Evolutionary conservation across 2,888 invertebrate genomes (phyloP).

Genomic region (Eupeodes luniger): DNA sequence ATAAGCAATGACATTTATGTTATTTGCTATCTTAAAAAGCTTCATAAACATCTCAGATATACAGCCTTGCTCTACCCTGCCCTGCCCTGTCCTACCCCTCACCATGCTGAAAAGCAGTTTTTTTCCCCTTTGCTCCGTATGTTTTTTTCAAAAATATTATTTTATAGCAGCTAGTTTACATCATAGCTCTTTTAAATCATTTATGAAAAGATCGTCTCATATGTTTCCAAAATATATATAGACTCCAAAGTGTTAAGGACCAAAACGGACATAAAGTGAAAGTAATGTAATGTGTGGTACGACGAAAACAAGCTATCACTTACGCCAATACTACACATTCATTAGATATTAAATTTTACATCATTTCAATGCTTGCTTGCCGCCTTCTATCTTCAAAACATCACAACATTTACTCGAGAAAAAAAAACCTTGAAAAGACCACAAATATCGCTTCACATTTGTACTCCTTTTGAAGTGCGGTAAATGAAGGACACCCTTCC

Average conservation of each 20-base stretch:
- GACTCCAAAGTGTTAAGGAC: neutral
- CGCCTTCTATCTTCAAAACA: slow-evolving; percentile 4
- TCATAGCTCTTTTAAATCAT: no score
- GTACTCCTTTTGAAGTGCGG: slow-evolving; percentile 22
- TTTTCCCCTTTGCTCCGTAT: no score
- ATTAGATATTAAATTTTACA: slow-evolving; percentile 55
- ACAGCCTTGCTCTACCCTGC: no score
- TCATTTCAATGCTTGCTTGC: neutral
- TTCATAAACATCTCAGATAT: no score
- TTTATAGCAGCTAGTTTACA: no score
- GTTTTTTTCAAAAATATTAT: no score
- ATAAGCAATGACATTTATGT: no score
- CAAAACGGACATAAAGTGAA: slow-evolving; percentile 23
- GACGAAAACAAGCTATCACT: slow-evolving; percentile 67
- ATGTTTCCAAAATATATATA: no score
- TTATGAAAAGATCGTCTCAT: no score
- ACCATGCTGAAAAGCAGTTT: no score
- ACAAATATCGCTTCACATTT: slow-evolving; percentile 45
- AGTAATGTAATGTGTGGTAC: slow-evolving; percentile 25
- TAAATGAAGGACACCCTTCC: slow-evolving; percentile 71
- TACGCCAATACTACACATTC: slow-evolving; percentile 60
- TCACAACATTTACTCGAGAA: slow-evolving; percentile 19
- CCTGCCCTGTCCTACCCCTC: no score
- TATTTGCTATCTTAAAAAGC: no score
- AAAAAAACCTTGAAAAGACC: slow-evolving; percentile 31